A percentile compares a stretch with the other conserved stretches of the same genome.
phyloP scores from a whole-genome alignment of 2,888 invertebrate species.

The Altica lythri region DNA sequence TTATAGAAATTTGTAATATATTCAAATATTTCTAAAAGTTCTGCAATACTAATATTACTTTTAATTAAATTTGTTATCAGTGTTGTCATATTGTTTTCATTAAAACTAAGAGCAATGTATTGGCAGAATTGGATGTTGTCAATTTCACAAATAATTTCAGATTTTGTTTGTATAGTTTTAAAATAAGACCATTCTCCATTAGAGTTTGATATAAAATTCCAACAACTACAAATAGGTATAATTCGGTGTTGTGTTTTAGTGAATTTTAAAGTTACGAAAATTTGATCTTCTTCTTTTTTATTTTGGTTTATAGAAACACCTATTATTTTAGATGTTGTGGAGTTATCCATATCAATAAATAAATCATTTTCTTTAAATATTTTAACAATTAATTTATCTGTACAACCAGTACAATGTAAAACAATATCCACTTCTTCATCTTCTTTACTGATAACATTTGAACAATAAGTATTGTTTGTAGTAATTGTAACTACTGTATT shows the following conservation, averaged over 20 bases:
- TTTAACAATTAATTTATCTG: background rate
- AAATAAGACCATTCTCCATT: too few relatives aligned
- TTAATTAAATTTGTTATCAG: slow-evolving; percentile 13
- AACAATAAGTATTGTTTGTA: background rate
- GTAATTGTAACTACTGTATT: background rate
- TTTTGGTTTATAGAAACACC: too few relatives aligned
- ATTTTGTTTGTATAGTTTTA: too few relatives aligned
- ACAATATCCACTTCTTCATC: background rate
- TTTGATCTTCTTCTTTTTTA: background rate
- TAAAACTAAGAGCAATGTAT: slow-evolving; percentile 14
- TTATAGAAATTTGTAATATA: slow-evolving; percentile 2
- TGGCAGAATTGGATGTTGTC: too few relatives aligned
- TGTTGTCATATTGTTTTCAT: slow-evolving; percentile 14
- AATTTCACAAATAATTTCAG: too few relatives aligned
- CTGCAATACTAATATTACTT: too few relatives aligned
- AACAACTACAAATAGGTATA: too few relatives aligned
- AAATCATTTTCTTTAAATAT: slow-evolving; percentile 7
- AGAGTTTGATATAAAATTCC: too few relatives aligned
- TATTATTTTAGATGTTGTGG: slow-evolving; percentile 1
- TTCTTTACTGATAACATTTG: too few relatives aligned
- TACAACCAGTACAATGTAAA: background rate
- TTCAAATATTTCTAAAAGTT: background rate
- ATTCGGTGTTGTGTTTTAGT: background rate
- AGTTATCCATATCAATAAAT: background rate
- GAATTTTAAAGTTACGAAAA: background rate